These are phyloP conservation scores for Anarrhichthys ocellatus DNA, from an alignment of 2,113 vertebrate species.

Conservation along the genomic window DNA sequence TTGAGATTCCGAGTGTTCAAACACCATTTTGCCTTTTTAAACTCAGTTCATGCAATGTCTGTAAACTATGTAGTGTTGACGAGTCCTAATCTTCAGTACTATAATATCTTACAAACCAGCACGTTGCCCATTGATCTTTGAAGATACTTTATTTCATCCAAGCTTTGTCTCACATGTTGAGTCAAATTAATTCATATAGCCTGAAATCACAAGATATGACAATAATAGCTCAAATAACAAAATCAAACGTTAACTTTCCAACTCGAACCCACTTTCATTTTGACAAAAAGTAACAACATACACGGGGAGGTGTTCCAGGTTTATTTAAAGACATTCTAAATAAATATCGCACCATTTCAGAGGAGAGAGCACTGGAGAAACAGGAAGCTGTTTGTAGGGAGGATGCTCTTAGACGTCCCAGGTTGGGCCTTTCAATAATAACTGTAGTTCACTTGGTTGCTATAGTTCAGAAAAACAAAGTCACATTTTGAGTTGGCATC, in stretches of 20 bases:
- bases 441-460: conserved; percentile 16
- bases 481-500: conserved; percentile 15
- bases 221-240: neutral
- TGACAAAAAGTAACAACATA: conserved; percentile 3
- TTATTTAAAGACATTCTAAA: conserved; percentile 72
- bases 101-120: neutral
- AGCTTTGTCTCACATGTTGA: neutral
- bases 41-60: neutral
- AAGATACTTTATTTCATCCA: neutral
- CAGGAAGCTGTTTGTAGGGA: conserved; percentile 18
- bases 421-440: conserved; percentile 22
- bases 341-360: conserved; percentile 79
- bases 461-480: conserved; percentile 35
- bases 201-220: neutral
- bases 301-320: conserved; percentile 44
- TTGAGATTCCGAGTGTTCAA: neutral
- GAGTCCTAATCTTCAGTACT: neutral
- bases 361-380: conserved; percentile 31
- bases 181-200: neutral
- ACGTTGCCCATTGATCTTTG: neutral
- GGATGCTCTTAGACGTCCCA: conserved; percentile 15
- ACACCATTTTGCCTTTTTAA: neutral
- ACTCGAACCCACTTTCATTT: neutral
- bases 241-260: neutral
- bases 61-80: neutral